phyloP scores from a whole-genome alignment of 2,797 vertebrate genomes.

The Lepus townsendii region DNA sequence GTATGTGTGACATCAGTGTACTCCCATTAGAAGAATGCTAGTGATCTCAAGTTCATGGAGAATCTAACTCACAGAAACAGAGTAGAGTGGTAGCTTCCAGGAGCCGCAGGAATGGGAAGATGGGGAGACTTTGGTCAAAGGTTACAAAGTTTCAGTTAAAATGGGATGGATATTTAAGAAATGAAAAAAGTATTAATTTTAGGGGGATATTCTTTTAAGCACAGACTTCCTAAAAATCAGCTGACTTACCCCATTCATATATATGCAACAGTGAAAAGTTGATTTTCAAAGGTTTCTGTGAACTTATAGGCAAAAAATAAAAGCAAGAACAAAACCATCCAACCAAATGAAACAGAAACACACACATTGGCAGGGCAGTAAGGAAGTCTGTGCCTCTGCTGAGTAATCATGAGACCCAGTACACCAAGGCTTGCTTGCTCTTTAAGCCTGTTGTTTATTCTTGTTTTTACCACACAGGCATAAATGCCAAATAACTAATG shows the following conservation, averaged over 20 bases:
- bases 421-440: neutral
- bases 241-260: neutral
- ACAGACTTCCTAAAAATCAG: neutral
- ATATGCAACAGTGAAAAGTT: neutral
- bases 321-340: neutral
- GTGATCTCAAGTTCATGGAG: neutral
- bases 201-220: neutral
- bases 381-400: neutral
- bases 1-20: neutral
- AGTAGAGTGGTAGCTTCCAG: neutral
- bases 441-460: neutral
- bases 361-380: neutral
- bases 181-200: neutral
- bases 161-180: neutral
- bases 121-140: neutral
- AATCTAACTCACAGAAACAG: neutral
- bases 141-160: neutral
- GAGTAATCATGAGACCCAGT: neutral
- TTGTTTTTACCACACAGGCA: neutral
- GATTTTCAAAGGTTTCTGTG: constrained; percentile 34
- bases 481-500: neutral
- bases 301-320: neutral
- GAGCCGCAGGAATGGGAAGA: fast-evolving
- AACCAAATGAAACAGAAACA: neutral
- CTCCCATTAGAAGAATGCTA: neutral